Percentiles rank a stretch among this genome's conserved stretches.
Conservation (phyloP, 2,888 invertebrate species). For the Drosophila peninsularis region DNA sequence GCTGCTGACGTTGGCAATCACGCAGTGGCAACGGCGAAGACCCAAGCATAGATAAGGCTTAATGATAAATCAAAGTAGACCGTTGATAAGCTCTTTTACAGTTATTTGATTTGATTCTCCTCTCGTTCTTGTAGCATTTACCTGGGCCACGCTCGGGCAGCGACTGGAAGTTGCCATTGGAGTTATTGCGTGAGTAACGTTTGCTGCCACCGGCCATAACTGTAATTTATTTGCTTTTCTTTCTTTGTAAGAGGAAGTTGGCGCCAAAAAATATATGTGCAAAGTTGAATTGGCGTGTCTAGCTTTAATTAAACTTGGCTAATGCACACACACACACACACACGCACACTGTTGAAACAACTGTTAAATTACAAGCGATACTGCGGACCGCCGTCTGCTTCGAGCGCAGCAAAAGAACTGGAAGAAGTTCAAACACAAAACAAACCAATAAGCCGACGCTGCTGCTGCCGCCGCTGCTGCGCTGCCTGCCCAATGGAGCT, state of each 20-base stretch:
- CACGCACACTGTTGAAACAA: constrained; percentile 25
- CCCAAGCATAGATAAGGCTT: constrained; percentile 54
- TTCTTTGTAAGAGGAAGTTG: constrained; percentile 33
- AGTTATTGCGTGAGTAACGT: constrained; percentile 81
- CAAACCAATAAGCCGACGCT: constrained; percentile 65
- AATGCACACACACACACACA: constrained; percentile 33
- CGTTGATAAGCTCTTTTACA: constrained; percentile 42
- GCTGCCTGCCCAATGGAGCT: constrained; percentile 30
- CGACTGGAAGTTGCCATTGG: constrained; percentile 81
- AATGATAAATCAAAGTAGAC: constrained; percentile 51
- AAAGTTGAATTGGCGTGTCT: constrained; percentile 65
- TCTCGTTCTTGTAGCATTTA: constrained; percentile 63
- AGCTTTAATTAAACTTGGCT: constrained; percentile 62
- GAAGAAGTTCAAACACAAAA: constrained; percentile 73
- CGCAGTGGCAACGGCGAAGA: constrained; percentile 1
- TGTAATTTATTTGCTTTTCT: constrained; percentile 17
- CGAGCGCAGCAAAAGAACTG: constrained; percentile 79
- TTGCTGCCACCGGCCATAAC: constrained; percentile 84
- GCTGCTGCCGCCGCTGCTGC: neutral
- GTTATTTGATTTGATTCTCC: constrained; percentile 2
- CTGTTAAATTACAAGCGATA: constrained; percentile 58
- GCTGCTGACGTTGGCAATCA: constrained; percentile 70
- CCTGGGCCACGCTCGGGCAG: constrained; percentile 85
- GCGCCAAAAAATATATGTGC: constrained; percentile 72
- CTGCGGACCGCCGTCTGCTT: constrained; percentile 84